Conservation (phyloP, 2,797 vertebrate genomes). For the Channa striata region DNA sequence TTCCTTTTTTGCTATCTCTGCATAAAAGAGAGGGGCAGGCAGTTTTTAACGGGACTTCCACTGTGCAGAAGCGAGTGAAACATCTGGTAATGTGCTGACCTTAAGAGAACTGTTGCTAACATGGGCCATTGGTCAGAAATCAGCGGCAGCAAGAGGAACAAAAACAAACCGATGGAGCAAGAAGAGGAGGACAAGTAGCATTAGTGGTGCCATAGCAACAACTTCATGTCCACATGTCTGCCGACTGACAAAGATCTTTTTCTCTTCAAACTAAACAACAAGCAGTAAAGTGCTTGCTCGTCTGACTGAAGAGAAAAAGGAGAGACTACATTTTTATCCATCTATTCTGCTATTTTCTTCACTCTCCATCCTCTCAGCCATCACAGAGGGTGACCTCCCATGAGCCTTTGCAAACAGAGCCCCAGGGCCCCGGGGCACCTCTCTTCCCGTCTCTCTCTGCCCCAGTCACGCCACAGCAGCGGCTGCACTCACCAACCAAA, state of each 20-base stretch:
- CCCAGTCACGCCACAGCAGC: constrained; percentile 70
- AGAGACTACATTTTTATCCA: constrained; percentile 49
- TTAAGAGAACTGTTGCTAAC: constrained; percentile 55
- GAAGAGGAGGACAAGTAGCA: constrained; percentile 49
- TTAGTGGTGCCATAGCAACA: constrained; percentile 64
- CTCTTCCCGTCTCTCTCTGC: constrained; percentile 58
- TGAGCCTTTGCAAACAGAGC: constrained; percentile 80
- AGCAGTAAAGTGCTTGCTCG: constrained; percentile 1
- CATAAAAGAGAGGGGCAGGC: neutral
- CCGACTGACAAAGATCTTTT: constrained; percentile 26
- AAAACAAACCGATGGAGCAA: constrained; percentile 51
- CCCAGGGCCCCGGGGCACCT: constrained; percentile 66
- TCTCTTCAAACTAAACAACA: constrained; percentile 22
- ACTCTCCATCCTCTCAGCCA: constrained; percentile 59
- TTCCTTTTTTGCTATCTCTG: constrained; percentile 1
- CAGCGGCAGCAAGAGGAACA: constrained; percentile 41
- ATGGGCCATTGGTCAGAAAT: constrained; percentile 31
- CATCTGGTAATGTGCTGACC: constrained; percentile 44
- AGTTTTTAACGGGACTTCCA: constrained; percentile 4
- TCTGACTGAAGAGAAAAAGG: constrained; percentile 15
- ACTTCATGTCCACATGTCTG: constrained; percentile 61
- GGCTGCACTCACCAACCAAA: constrained; percentile 61
- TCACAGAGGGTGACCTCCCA: constrained; percentile 77
- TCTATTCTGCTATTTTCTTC: constrained; percentile 51
- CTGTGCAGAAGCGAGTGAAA: constrained; percentile 26